Evolutionary conservation across 2,113 vertebrate genomes (phyloP).

Genomic region (Sterna hirundo): DNA sequence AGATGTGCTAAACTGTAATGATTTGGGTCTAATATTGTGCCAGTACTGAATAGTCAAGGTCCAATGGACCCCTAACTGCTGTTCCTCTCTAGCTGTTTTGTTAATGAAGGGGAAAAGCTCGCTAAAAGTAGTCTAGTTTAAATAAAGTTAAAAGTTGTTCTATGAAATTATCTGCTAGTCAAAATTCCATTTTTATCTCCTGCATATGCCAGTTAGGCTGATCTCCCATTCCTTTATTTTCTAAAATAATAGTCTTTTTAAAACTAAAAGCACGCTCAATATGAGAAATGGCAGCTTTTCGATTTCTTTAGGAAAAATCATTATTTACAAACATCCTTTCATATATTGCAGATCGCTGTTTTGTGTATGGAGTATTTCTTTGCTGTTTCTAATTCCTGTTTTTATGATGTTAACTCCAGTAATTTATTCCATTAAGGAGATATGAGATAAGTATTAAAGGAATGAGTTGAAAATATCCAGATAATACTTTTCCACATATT

Average conservation of each 20-base stretch:
- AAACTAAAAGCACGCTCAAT: background rate
- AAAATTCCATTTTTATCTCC: background rate
- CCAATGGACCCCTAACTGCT: background rate
- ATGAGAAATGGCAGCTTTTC: background rate
- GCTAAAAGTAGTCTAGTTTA: background rate
- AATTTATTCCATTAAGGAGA: background rate
- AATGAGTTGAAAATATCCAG: background rate
- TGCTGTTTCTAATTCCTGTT: background rate
- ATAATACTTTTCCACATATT: background rate
- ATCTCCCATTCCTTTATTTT: background rate
- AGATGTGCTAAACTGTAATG: background rate
- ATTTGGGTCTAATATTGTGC: background rate
- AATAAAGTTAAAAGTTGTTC: background rate
- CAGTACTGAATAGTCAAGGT: background rate
- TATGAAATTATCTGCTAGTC: background rate
- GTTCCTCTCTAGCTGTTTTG: background rate
- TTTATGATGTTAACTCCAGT: background rate
- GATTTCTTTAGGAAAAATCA: background rate
- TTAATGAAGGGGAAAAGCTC: background rate
- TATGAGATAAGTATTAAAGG: background rate
- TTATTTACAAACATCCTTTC: background rate
- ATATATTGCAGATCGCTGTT: background rate
- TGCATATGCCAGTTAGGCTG: background rate
- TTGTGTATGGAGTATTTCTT: background rate
- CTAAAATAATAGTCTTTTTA: background rate